Evolutionary conservation across 2,888 invertebrate species (phyloP).

Genomic region (Pachliopta kotzebuea): DNA sequence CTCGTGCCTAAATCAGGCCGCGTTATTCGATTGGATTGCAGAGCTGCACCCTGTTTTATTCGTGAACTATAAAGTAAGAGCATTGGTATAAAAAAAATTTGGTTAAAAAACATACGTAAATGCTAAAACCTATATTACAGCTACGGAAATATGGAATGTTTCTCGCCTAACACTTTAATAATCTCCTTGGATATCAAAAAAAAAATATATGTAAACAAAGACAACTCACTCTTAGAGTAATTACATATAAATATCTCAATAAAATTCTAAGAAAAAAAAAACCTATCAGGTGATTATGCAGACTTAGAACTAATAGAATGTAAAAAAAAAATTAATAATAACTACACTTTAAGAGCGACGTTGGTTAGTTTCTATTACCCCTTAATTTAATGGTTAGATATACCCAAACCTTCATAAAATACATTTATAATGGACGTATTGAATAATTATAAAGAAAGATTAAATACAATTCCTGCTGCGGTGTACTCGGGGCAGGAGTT

Average conservation of each 20-base stretch:
- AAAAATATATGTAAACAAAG: slow-evolving; percentile 39
- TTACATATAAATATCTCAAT: slow-evolving; percentile 41
- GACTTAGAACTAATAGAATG: slow-evolving; percentile 70
- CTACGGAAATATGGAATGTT: slow-evolving; percentile 68
- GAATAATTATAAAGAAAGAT: slow-evolving; percentile 31
- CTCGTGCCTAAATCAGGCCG: neutral
- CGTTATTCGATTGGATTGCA: slow-evolving; percentile 9
- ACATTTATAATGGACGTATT: slow-evolving; percentile 54
- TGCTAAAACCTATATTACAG: slow-evolving; percentile 65
- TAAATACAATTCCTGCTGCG: slow-evolving; percentile 24
- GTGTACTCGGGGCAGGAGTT: slow-evolving; percentile 16
- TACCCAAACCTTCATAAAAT: slow-evolving; percentile 69
- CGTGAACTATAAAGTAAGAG: slow-evolving; percentile 62
- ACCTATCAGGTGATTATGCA: slow-evolving; percentile 60
- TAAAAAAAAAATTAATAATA: slow-evolving; percentile 45
- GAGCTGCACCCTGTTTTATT: slow-evolving; percentile 45
- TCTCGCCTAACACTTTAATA: slow-evolving; percentile 52
- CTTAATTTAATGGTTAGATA: slow-evolving; percentile 72
- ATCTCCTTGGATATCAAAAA: slow-evolving; percentile 57
- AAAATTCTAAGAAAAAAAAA: slow-evolving; percentile 32
- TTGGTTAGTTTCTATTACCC: slow-evolving; percentile 66
- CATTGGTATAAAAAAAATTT: slow-evolving; percentile 78
- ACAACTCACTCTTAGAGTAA: slow-evolving; percentile 41
- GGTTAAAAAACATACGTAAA: slow-evolving; percentile 67
- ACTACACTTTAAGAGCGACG: slow-evolving; percentile 45